Percentiles rank a stretch among this genome's conserved stretches.
Conservation (phyloP, 2,797 vertebrate genomes). For the Tangara arthus region DNA sequence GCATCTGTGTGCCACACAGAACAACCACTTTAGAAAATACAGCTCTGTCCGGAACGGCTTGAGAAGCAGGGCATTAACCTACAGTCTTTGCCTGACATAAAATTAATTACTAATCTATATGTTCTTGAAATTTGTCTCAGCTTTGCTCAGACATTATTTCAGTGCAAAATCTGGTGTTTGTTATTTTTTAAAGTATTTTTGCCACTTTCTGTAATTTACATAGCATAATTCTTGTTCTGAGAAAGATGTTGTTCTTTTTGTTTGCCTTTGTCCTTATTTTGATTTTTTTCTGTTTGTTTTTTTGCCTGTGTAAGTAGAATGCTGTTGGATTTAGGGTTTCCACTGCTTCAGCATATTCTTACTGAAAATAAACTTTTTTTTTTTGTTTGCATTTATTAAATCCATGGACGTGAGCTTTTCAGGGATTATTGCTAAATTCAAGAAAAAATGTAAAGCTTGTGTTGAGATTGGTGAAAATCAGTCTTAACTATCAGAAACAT, state of each 20-base stretch:
- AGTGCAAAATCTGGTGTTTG: background rate
- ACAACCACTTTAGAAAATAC: background rate
- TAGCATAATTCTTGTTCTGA: background rate
- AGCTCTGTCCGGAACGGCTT: background rate
- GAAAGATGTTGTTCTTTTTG: background rate
- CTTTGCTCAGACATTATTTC: background rate
- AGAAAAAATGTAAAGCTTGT: background rate
- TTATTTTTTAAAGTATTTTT: background rate
- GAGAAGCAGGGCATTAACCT: background rate
- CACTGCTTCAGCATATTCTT: background rate
- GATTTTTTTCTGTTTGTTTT: background rate
- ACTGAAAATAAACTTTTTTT: background rate
- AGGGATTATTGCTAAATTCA: background rate
- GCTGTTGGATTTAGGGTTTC: background rate
- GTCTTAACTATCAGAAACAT: background rate
- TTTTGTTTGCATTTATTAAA: background rate
- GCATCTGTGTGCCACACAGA: background rate
- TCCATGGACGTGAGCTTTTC: background rate
- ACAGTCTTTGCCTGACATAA: background rate
- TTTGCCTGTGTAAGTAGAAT: background rate
- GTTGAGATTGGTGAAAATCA: background rate
- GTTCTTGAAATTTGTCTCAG: background rate
- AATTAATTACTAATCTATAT: background rate
- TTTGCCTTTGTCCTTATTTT: background rate
- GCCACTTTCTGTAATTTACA: accelerated